These are phyloP conservation scores for Coreoperca whiteheadi DNA, from an alignment of 2,113 vertebrate species.

Conservation along the genomic window DNA sequence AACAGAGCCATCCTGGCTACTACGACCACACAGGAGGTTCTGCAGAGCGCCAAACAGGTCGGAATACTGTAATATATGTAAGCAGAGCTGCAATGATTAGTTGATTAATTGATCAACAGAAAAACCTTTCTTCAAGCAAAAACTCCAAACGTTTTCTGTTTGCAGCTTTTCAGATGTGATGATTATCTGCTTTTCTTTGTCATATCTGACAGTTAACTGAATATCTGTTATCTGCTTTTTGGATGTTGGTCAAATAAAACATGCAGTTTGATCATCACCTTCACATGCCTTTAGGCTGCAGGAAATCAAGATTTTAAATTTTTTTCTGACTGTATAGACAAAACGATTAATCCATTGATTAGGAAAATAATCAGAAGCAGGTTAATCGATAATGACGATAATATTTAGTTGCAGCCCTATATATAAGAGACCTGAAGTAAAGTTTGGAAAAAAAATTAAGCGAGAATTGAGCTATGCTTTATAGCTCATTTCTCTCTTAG, in stretches of 20 bases:
- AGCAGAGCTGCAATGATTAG: neutral
- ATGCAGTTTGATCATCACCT: neutral
- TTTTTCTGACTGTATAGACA: neutral
- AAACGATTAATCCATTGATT: constrained; percentile 1
- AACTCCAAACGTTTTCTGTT: neutral
- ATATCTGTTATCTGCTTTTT: neutral
- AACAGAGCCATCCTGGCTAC: constrained; percentile 89
- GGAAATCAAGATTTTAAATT: neutral
- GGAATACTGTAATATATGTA: constrained; percentile 4
- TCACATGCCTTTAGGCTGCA: neutral
- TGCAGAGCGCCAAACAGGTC: constrained; percentile 93
- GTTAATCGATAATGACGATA: neutral
- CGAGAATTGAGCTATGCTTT: constrained; percentile 4
- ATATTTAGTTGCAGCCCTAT: neutral
- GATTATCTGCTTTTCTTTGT: neutral
- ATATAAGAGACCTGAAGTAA: neutral
- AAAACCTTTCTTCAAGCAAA: neutral
- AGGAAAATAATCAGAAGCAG: neutral
- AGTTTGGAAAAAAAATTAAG: neutral
- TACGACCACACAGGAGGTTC: constrained; percentile 89
- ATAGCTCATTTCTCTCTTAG: neutral
- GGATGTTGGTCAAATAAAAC: neutral
- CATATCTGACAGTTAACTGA: neutral
- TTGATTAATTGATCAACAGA: neutral
- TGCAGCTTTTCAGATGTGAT: neutral